Base-by-base conservation (phyloP, 2,113 vertebrate species). In the Orthonyx spaldingii region DNA sequence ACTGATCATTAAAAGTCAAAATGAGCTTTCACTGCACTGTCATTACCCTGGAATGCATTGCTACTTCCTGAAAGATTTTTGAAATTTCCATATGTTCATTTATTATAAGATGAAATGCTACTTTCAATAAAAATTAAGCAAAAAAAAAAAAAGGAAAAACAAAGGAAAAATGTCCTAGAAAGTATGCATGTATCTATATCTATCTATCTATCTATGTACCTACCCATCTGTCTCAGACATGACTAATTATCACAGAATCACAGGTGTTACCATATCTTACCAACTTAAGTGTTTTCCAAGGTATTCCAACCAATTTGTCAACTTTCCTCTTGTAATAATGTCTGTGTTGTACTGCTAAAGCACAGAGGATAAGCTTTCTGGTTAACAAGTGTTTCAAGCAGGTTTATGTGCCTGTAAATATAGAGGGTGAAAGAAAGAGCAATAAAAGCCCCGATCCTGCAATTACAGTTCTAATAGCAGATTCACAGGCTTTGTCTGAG, bases 121-220 rank as follows among this genome's bases (percentile, higher is more conserved):
- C 6, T 85, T 80, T 57, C 5, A 41, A 46, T 4, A 23, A 28
- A 84, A 70, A 60, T 5, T 44, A 39, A 44, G 13, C 12, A 27
- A 19, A 10, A 20, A 21, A 37, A 41, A 17, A 26, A 10, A 4
- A 28, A 30, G n/a, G n/a, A n/a, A n/a, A n/a, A n/a, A n/a, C n/a
- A n/a, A 27, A 4, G 7, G 7, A 7, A n/a, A 81, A 87, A 82
- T 6, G 2, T 28, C 12, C 7, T 17, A 61, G 11, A 2, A 70
- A 81, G 9, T 16, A 14, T 37, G 7, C 41, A 7, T 37, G 16
- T 28, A 44, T 42, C 21, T 64, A 2, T 13, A 30, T n/a, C 9
- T 13, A 8, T 9, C 27, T 56, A 1, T 9, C 16, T 47, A 20
- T 2, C 33, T 27, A 16, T 1, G 21, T 55, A 33, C 9, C 26